Evolutionary conservation across 1,140 invertebrate species (phyloP).

Genomic region (Spodoptera frugiperda): DNA sequence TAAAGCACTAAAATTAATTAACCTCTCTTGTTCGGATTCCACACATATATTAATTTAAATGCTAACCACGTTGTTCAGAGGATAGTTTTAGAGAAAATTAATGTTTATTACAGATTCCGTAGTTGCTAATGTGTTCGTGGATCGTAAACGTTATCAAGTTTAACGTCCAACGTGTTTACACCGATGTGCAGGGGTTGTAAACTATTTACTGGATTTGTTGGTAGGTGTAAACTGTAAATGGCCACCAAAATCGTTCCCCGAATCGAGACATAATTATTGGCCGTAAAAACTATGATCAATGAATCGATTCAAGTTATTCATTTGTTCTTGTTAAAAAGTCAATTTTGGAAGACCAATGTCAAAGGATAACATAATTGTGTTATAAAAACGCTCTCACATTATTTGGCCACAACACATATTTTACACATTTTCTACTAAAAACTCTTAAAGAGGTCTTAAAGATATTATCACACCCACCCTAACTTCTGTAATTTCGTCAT

Average conservation of each 20-base stretch:
- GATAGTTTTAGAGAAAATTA: slow-evolving; percentile 1
- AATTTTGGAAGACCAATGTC: too few relatives aligned
- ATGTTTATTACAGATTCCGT: slow-evolving; percentile 20
- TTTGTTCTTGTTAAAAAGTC: too few relatives aligned
- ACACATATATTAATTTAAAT: background rate
- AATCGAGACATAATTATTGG: slow-evolving; percentile 1
- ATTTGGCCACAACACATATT: too few relatives aligned
- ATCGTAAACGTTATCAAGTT: slow-evolving; percentile 26
- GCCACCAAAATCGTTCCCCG: slow-evolving; percentile 16
- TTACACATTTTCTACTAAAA: background rate
- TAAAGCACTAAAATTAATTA: too few relatives aligned
- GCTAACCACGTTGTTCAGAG: background rate
- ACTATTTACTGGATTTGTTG: slow-evolving; percentile 30
- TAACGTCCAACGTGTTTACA: slow-evolving; percentile 8
- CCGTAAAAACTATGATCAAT: background rate
- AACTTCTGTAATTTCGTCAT: background rate
- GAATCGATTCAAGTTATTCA: too few relatives aligned
- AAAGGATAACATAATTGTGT: too few relatives aligned
- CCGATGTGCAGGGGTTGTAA: slow-evolving; percentile 54
- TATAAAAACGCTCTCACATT: too few relatives aligned
- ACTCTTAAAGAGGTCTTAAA: background rate
- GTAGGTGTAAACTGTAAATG: background rate
- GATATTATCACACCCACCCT: background rate
- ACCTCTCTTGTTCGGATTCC: background rate
- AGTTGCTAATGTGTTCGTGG: slow-evolving; percentile 1